A percentile compares a stretch with the other conserved stretches of the same genome.
These are phyloP conservation scores for Callocephalon fimbriatum DNA, from an alignment of 2,113 vertebrate species.

Conservation along the genomic window DNA sequence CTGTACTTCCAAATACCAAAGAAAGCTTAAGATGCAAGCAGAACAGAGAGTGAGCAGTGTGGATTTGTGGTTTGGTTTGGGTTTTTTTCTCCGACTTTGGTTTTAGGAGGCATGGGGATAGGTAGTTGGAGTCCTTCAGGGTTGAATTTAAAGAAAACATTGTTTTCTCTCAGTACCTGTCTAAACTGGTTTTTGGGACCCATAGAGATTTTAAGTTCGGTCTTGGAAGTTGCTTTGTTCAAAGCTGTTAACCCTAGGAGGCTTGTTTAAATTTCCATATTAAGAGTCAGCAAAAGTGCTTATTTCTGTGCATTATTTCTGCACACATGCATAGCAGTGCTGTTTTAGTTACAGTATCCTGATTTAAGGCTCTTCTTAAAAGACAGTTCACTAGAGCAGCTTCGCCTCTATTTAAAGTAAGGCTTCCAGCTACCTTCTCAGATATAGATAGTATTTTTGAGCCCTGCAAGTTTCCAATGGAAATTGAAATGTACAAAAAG, in stretches of 20 bases:
- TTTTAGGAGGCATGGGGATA: background rate
- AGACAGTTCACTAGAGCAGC: background rate
- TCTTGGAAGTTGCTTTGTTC: background rate
- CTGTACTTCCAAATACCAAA: background rate
- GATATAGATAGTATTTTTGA: background rate
- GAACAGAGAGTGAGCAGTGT: background rate
- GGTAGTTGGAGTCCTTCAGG: background rate
- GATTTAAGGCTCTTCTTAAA: background rate
- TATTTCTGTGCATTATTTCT: background rate
- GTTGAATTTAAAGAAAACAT: background rate
- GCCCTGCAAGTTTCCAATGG: background rate
- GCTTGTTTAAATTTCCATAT: background rate
- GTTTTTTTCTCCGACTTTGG: rapidly evolving
- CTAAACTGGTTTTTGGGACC: background rate
- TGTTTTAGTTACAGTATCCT: background rate
- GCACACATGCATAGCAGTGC: background rate
- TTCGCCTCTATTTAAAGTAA: background rate
- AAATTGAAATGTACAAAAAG: background rate
- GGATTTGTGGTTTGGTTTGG: background rate
- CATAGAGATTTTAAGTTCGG: background rate
- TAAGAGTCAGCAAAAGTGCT: background rate
- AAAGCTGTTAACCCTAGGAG: background rate
- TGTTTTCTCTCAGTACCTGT: background rate
- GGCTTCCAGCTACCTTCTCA: background rate
- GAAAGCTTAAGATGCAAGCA: background rate